Evolutionary conservation across 2,888 invertebrate genomes (phyloP), one percentile per base, ranked within the genome.

Genomic region (Zaprionus bogoriensis): DNA sequence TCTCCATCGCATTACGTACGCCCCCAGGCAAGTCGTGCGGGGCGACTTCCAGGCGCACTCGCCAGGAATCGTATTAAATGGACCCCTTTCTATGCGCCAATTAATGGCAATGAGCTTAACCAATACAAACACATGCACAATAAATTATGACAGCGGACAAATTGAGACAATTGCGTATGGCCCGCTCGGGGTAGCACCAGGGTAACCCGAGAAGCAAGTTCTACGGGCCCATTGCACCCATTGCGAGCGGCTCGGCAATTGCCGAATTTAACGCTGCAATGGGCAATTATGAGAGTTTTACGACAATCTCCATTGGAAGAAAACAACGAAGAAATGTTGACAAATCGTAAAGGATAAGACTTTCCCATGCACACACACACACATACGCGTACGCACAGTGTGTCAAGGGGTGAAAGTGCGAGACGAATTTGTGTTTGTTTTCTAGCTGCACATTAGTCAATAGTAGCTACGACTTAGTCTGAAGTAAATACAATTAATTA

Each of bases 261-360:
- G 74, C 59, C 82, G 78, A 87, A 89, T 88, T 89, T 89, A 81
- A 89, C 84, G 88, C 89, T 84, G 76, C 87, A 89, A 70, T 88
- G 85, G 67, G 82, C 88, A 89, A 89, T 89, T 89, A 89, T 88
- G 77, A 78, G 69, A 68, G 59, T 89, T 89, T 88, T 89, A 88
- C 83, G 87, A 81, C 82, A 60, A 67, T 87, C 86, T 71, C 57
- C 58, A 79, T 64, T 69, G 64, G 47, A 69, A 75, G 73, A 46
- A 44, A 61, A 41, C 60, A 67, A 64, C 77, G 58, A 41, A 47
- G 52, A 59, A 66, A 76, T 82, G 84, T 82, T 79, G 70, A 82
- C 73, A 79, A 85, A 75, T 72, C 82, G 80, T 79, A 67, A 79
- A 67, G 70, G 54, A 48, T 32, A 64, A 52, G 27, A 42, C 22